phyloP scores from a whole-genome alignment of 2,797 vertebrate species.

The Sternotherus odoratus region DNA sequence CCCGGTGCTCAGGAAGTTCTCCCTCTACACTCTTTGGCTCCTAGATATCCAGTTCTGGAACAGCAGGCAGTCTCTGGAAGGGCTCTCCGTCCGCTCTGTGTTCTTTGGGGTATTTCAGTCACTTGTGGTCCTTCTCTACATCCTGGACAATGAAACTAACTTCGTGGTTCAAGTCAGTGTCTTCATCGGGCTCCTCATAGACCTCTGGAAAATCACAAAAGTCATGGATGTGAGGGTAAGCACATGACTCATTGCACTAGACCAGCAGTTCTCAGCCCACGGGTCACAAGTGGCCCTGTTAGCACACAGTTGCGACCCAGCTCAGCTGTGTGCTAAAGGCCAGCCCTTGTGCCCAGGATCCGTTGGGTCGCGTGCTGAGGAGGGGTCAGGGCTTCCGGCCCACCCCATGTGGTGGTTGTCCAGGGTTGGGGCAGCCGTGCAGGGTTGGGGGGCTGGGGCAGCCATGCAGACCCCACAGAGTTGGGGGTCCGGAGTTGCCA shows the following conservation, averaged over 20 bases:
- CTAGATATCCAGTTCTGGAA: conserved; percentile 99
- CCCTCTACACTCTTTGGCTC: not conserved
- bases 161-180: conserved; percentile 98
- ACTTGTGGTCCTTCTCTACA: conserved; percentile 94
- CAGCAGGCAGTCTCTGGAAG: conserved; percentile 95
- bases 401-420: too few relatives aligned
- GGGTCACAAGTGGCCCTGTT: too few relatives aligned
- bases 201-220: conserved; percentile 99
- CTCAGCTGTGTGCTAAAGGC: too few relatives aligned
- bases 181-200: conserved; percentile 96
- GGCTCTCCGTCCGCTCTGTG: conserved; percentile 95
- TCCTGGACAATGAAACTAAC: conserved; percentile 97
- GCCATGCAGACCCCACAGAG: too few relatives aligned
- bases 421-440: too few relatives aligned
- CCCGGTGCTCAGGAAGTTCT: fast-evolving
- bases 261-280: too few relatives aligned
- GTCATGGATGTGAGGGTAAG: conserved; percentile 97
- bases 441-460: too few relatives aligned
- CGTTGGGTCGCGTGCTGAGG: fast-evolving
- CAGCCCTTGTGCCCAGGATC: too few relatives aligned
- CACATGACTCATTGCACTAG: fast-evolving
- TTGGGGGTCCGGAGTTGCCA: too few relatives aligned
- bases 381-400: too few relatives aligned
- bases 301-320: too few relatives aligned
- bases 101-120: conserved; percentile 98